These are phyloP conservation scores for Pagetopsis macropterus DNA, from an alignment of 2,797 vertebrate species.

Conservation along the genomic window DNA sequence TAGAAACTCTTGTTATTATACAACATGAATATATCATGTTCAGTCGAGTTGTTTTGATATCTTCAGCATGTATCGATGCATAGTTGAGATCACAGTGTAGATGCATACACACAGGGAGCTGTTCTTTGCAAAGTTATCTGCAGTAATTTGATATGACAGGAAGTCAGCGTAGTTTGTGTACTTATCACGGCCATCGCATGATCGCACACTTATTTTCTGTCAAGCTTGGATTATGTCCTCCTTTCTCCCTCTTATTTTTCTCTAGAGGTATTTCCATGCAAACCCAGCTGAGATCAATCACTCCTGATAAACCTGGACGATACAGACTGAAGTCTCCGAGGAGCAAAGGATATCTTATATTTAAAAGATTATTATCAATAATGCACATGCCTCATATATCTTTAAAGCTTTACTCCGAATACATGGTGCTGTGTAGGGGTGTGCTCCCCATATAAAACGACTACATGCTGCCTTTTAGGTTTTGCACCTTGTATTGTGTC, in stretches of 20 bases:
- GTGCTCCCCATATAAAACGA: conserved; percentile 47
- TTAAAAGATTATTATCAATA: conserved; percentile 77
- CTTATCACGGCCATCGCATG: conserved; percentile 13
- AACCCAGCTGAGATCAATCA: conserved; percentile 62
- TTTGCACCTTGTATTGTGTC: conserved; percentile 42
- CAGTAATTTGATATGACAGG: conserved; percentile 33
- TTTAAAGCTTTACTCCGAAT: conserved; percentile 66
- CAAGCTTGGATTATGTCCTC: conserved; percentile 30
- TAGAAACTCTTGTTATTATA: conserved; percentile 37
- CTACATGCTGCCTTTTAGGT: conserved; percentile 45
- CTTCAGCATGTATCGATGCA: conserved; percentile 31
- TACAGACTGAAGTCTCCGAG: conserved; percentile 50
- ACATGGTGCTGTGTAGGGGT: conserved; percentile 43
- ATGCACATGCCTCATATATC: conserved; percentile 69
- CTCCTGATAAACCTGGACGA: conserved; percentile 54
- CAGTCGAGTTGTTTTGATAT: conserved; percentile 43
- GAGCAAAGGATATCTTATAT: conserved; percentile 69
- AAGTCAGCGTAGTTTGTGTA: conserved; percentile 21
- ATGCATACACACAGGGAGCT: conserved; percentile 8
- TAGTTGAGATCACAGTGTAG: conserved; percentile 44
- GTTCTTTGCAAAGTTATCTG: conserved; percentile 13
- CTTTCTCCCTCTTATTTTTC: conserved; percentile 13
- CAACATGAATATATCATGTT: conserved; percentile 26
- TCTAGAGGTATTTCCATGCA: conserved; percentile 41
- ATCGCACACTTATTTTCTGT: conserved; percentile 30